phyloP scores from a whole-genome alignment of 2,113 vertebrate species.

The Tor tambroides region DNA sequence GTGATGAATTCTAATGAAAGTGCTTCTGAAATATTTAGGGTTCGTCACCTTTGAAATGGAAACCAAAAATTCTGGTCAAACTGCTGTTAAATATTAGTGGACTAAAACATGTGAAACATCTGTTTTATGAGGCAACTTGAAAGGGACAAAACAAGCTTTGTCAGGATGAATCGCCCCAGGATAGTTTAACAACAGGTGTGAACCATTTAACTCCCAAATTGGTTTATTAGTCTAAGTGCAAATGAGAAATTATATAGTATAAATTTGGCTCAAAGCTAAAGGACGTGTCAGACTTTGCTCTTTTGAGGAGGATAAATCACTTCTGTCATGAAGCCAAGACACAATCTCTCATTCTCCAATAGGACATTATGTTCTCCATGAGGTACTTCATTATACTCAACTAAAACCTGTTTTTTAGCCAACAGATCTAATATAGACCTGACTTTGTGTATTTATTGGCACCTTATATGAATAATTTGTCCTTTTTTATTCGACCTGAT shows the following conservation, averaged over 20 bases:
- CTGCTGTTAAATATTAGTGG: background rate
- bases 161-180: slow-evolving; percentile 35
- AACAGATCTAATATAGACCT: background rate
- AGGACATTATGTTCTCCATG: slow-evolving; percentile 4
- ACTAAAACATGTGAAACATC: slow-evolving; percentile 42
- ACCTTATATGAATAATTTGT: slow-evolving; percentile 5
- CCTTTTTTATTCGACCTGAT: background rate
- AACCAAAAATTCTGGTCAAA: background rate
- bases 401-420: background rate
- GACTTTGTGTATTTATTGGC: slow-evolving; percentile 11
- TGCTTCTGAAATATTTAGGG: background rate
- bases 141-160: slow-evolving; percentile 35
- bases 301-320: slow-evolving; percentile 52
- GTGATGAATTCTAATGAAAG: background rate
- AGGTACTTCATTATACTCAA: background rate
- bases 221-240: slow-evolving; percentile 53
- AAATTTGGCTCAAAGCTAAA: slow-evolving; percentile 57
- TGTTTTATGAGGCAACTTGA: slow-evolving; percentile 48
- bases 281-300: slow-evolving; percentile 51
- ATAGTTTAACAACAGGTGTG: slow-evolving; percentile 46
- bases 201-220: slow-evolving; percentile 52
- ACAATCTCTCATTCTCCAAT: background rate
- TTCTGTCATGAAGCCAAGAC: slow-evolving; percentile 20
- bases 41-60: background rate
- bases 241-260: slow-evolving; percentile 34